Evolutionary conservation across 1,140 invertebrate genomes (phyloP), one percentile per base, ranked within the genome.

Genomic region (Arion vulgaris): DNA sequence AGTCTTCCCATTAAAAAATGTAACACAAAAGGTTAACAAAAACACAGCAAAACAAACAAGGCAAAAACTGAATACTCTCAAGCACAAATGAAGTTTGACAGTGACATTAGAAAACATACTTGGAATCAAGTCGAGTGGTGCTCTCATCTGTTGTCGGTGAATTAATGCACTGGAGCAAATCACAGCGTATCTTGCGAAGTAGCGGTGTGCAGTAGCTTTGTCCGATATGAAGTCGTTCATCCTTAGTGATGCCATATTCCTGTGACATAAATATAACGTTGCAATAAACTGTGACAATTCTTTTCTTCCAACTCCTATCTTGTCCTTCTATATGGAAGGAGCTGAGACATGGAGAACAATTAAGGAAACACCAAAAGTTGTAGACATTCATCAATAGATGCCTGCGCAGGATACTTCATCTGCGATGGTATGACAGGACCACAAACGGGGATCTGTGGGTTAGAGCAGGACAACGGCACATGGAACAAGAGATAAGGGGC

Each of bases 181-280:
- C 98, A 7, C 97, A 96, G 85, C 96, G 94, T 80, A 99, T 99
- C 92, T 99, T 99, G 86, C 97, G 96, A 80, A 99, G 92, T 39
- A 99, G 92, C 9, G 99, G 98, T 0, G 97, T 97, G 90, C 98
- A 99, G 85, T 99, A 98, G 26, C 98, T 97, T 93, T 99, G 97
- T 0, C 97, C 97, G 85, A 99, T 99, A 13, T 97, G 96, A 57
- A 99, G 93, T 91, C 99, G 99, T 92, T 99, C 98, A 92, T 98
- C 95, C 71, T 96, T 95, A 1, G 97, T 98, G 83, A 99, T 94
- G 19, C 99, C 99, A 92, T 99, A 99, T 93, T 99, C 98, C 95
- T 97, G 1, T 1, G n/a, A 19, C 23, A 73, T 9, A 39, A 41
- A 73, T 45, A n/a, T 17, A 32, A 45, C 15, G 5, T 15, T 45